These are phyloP conservation scores for Rhamphomyia laevipes DNA, from an alignment of 2,888 invertebrate genomes.

Conservation along the genomic window DNA sequence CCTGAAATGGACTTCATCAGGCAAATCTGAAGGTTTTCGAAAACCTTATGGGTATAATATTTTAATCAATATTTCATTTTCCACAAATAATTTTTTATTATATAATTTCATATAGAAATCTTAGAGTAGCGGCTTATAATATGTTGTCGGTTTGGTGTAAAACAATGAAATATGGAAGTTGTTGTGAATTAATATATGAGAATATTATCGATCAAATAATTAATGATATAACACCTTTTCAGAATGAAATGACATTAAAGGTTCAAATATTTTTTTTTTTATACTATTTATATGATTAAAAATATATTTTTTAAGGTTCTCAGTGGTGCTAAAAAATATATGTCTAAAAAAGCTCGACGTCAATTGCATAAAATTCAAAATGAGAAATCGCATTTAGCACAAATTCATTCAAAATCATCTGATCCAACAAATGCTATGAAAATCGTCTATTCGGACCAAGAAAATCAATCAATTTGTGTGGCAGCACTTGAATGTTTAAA, in stretches of 20 bases:
- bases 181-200: slow-evolving; percentile 21
- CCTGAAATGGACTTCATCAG: slow-evolving; percentile 25
- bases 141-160: slow-evolving; percentile 22
- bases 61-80: neutral
- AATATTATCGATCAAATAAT: slow-evolving; percentile 20
- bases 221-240: slow-evolving; percentile 21
- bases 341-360: slow-evolving; percentile 29
- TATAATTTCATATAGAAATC: slow-evolving; percentile 5
- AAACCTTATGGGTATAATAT: slow-evolving; percentile 21
- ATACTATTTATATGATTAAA: neutral
- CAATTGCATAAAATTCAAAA: slow-evolving; percentile 27
- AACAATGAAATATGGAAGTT: slow-evolving; percentile 20
- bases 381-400: slow-evolving; percentile 22
- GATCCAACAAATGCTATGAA: slow-evolving; percentile 17
- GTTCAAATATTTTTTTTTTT: slow-evolving; percentile 12
- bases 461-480: slow-evolving; percentile 19
- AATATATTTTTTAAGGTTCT: slow-evolving; percentile 16
- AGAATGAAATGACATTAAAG: slow-evolving; percentile 22
- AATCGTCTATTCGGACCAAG: slow-evolving; percentile 17
- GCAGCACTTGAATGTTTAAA: slow-evolving; percentile 21
- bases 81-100: neutral
- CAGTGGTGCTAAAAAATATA: slow-evolving; percentile 23
- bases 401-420: slow-evolving; percentile 18
- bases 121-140: slow-evolving; percentile 22
- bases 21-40: slow-evolving; percentile 17